Evolutionary conservation across 1,140 invertebrate species (phyloP).

Genomic region (Stegodyphus mimosarum): DNA sequence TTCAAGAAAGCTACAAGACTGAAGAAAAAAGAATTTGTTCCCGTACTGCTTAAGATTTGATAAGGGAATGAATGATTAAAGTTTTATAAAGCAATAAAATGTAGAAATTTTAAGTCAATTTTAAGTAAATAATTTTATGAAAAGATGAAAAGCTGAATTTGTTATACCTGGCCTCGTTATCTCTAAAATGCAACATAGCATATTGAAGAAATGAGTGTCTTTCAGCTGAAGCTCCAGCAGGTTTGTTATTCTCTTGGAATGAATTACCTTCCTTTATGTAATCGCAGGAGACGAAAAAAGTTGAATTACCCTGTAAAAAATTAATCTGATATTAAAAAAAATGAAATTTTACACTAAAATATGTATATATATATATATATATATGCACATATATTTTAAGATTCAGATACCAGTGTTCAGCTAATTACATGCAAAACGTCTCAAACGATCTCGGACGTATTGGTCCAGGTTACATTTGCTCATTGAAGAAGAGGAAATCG

Average conservation of each 20-base stretch:
- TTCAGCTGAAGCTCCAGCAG: slow-evolving; percentile 31
- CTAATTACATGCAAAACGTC: no score
- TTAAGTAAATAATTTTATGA: no score
- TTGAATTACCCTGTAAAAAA: slow-evolving; percentile 45
- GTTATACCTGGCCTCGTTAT: not conserved
- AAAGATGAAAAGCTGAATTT: not conserved
- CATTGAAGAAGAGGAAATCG: not conserved
- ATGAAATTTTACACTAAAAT: not conserved
- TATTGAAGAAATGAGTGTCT: slow-evolving; percentile 55
- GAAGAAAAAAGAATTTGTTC: not conserved
- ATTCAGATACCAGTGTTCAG: no score
- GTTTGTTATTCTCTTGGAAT: not conserved
- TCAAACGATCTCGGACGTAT: no score
- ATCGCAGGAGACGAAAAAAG: slow-evolving; percentile 30
- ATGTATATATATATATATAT: no score
- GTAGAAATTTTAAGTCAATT: not conserved
- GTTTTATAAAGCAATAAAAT: not conserved
- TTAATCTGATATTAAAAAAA: not conserved
- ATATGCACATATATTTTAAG: no score
- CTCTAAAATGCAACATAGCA: slow-evolving; percentile 50
- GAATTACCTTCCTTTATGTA: not conserved
- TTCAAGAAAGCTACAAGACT: not conserved
- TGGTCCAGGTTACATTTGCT: no score
- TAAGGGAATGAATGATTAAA: not conserved
- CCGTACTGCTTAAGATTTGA: not conserved